Evolutionary conservation across 2,113 vertebrate genomes (phyloP).

Genomic region (Spilogale gracilis): DNA sequence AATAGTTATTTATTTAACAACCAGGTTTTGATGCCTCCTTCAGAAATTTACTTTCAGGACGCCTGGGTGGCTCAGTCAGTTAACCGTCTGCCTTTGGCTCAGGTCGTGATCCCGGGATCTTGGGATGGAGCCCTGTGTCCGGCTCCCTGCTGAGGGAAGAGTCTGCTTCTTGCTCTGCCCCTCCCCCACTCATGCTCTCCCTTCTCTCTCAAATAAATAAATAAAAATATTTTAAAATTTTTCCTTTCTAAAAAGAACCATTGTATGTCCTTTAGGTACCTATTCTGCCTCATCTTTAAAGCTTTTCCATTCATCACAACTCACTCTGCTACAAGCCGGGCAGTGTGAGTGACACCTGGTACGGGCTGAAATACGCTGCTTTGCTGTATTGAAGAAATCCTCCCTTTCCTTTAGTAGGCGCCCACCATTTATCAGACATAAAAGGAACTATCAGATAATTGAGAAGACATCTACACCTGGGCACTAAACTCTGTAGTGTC

Average conservation of each 20-base stretch:
- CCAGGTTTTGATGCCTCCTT: not conserved
- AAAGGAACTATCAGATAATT: not conserved
- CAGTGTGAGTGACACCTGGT: not conserved
- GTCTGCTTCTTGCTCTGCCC: not conserved
- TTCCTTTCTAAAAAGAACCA: not conserved
- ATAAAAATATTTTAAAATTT: not conserved
- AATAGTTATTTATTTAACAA: not conserved
- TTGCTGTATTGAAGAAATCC: not conserved
- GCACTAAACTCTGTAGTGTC: not conserved
- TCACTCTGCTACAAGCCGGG: rapidly evolving
- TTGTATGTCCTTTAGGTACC: too few relatives aligned
- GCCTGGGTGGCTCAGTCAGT: not conserved
- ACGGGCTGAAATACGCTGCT: rapidly evolving
- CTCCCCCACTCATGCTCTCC: not conserved
- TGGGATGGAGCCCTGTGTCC: rapidly evolving
- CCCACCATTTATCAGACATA: not conserved
- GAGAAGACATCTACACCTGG: not conserved
- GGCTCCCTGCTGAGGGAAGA: not conserved
- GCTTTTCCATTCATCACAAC: not conserved
- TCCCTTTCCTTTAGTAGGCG: not conserved
- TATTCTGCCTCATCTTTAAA: not conserved
- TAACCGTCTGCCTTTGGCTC: not conserved
- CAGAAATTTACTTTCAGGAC: not conserved
- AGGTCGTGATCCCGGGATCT: not conserved
- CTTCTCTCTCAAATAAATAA: not conserved